Evolutionary conservation across 2,797 vertebrate genomes (phyloP).

Genomic region (Protonibea diacanthus): DNA sequence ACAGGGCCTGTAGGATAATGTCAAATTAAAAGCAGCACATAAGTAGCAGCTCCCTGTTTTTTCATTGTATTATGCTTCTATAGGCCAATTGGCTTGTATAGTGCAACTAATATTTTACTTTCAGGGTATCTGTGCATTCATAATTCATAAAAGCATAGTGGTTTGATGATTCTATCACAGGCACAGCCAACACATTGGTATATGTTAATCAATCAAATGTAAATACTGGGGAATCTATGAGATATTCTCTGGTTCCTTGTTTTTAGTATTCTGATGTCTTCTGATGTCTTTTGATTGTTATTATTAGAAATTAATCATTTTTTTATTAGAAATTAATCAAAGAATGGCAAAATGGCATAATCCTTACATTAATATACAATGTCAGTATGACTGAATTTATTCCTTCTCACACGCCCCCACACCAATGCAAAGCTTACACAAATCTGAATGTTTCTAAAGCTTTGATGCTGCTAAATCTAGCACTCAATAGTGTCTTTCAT

Average conservation of each 20-base stretch:
- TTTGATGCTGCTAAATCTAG: slow-evolving; percentile 54
- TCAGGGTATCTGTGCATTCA: slow-evolving; percentile 25
- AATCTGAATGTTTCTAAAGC: slow-evolving; percentile 29
- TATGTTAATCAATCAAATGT: slow-evolving; percentile 1
- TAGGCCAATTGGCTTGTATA: slow-evolving; percentile 2
- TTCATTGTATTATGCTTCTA: slow-evolving; percentile 32
- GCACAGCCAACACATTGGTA: not conserved
- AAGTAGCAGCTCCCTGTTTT: slow-evolving; percentile 22
- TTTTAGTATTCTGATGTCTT: not conserved
- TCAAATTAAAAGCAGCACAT: slow-evolving; percentile 41
- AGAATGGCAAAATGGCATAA: slow-evolving; percentile 20
- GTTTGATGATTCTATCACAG: slow-evolving; percentile 6
- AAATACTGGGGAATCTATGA: not conserved
- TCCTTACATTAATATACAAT: slow-evolving; percentile 9
- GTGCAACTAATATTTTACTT: slow-evolving; percentile 33
- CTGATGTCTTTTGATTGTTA: slow-evolving; percentile 4
- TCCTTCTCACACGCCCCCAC: slow-evolving; percentile 9
- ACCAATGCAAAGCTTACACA: slow-evolving; percentile 22
- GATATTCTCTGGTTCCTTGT: not conserved
- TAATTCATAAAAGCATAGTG: slow-evolving; percentile 38
- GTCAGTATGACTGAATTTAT: slow-evolving; percentile 14
- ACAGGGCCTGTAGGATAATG: slow-evolving; percentile 6
- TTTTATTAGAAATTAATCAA: slow-evolving; percentile 18
- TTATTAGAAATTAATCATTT: slow-evolving; percentile 18
- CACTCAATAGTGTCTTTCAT: slow-evolving; percentile 30